These are phyloP conservation scores for Diarsia dahlii DNA, from an alignment of 2,888 invertebrate genomes.

Conservation along the genomic window DNA sequence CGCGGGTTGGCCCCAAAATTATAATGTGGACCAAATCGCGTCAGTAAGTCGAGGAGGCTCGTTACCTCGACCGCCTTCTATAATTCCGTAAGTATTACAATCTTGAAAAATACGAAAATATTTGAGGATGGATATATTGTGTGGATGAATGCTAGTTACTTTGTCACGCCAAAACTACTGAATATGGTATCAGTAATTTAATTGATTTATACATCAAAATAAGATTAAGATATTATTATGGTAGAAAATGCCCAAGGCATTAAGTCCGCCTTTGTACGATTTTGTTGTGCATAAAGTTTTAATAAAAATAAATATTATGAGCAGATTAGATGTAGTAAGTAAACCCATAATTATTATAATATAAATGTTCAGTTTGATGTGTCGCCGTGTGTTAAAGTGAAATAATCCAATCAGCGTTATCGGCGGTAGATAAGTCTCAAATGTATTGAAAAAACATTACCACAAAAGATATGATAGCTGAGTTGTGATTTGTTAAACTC, in stretches of 20 bases:
- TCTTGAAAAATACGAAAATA: neutral
- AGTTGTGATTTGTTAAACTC: neutral
- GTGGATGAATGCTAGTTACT: too few species aligned
- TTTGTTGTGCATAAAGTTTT: too few species aligned
- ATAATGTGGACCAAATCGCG: constrained; percentile 89
- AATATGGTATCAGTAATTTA: neutral
- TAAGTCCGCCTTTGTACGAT: too few species aligned
- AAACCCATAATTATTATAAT: too few species aligned
- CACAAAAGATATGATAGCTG: neutral
- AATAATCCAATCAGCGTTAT: neutral
- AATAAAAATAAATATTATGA: too few species aligned
- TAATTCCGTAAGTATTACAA: constrained; percentile 85
- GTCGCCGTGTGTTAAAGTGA: neutral
- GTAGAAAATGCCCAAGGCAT: too few species aligned
- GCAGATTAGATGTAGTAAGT: too few species aligned
- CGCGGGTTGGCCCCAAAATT: constrained; percentile 89
- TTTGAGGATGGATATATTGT: neutral
- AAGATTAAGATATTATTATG: neutral
- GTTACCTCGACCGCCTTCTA: constrained; percentile 87
- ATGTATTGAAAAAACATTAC: neutral
- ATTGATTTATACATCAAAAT: neutral
- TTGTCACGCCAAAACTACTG: neutral
- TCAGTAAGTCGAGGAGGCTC: constrained; percentile 88
- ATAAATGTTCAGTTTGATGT: too few species aligned
- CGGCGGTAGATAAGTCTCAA: neutral